Conservation (phyloP, 2,113 vertebrate species). For the Guaruba guarouba region DNA sequence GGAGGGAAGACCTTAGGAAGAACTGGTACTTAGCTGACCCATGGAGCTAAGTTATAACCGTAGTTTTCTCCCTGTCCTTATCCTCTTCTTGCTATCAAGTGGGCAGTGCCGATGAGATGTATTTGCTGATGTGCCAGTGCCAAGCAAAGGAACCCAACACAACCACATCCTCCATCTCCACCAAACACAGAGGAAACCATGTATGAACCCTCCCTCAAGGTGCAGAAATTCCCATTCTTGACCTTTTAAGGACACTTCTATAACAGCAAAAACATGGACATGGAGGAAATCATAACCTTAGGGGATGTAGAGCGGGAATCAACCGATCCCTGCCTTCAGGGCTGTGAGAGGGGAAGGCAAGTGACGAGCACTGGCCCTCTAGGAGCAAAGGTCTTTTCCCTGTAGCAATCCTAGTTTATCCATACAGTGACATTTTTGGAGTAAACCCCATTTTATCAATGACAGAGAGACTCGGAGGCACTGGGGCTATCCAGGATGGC, state of each 20-base stretch:
- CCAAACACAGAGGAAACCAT: accelerated
- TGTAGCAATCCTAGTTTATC: neutral
- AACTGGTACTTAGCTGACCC: too few relatives aligned
- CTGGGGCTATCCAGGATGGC: neutral
- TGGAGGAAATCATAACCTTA: neutral
- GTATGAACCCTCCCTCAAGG: neutral
- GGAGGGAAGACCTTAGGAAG: neutral
- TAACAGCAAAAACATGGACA: neutral
- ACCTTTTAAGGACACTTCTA: neutral
- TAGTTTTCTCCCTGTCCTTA: neutral
- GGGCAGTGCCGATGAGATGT: accelerated
- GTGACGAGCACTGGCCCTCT: accelerated
- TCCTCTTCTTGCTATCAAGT: neutral
- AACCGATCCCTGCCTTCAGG: neutral
- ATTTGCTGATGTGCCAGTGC: neutral
- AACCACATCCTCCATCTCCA: neutral
- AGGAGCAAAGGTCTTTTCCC: neutral
- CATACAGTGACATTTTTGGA: accelerated
- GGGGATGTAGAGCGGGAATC: neutral
- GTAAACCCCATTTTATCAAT: neutral
- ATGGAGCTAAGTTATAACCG: accelerated
- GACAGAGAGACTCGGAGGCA: neutral
- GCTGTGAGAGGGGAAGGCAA: neutral
- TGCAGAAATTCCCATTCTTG: neutral
- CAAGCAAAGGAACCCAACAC: neutral